A percentile compares a stretch with the other conserved stretches of the same genome.
These are phyloP conservation scores for Acanthornis magna DNA, from an alignment of 2,797 vertebrate species.

Conservation along the genomic window DNA sequence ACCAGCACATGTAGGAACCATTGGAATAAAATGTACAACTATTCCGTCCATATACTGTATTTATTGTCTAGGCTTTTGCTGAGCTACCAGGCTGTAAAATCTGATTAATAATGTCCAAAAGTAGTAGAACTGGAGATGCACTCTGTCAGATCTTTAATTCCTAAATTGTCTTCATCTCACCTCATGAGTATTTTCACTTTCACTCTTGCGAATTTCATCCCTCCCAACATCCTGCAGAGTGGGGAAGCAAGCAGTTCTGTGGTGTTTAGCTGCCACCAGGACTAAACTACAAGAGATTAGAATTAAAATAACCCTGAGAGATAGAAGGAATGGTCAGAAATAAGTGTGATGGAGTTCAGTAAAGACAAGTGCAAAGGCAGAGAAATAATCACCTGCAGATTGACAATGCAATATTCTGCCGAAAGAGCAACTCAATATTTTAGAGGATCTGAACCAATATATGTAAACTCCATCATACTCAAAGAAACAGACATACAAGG, in stretches of 20 bases:
- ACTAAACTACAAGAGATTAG: neutral
- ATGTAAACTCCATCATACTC: neutral
- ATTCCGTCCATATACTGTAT: neutral
- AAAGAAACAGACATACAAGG: neutral
- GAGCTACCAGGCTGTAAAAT: neutral
- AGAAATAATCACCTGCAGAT: neutral
- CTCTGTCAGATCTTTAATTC: neutral
- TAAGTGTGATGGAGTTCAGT: neutral
- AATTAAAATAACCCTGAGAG: neutral
- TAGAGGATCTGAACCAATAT: neutral
- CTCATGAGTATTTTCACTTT: neutral
- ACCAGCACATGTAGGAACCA: neutral
- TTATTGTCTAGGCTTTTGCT: neutral
- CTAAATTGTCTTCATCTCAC: neutral
- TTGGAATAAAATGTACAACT: neutral
- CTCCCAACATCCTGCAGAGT: fast-evolving
- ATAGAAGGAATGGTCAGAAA: neutral
- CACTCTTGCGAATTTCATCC: neutral
- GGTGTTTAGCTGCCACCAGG: neutral
- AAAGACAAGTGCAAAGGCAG: neutral
- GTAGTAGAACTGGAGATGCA: neutral
- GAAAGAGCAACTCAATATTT: neutral
- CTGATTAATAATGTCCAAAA: neutral
- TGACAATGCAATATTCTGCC: neutral
- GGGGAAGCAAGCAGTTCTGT: neutral